Evolutionary conservation across 2,113 vertebrate genomes (phyloP).

Genomic region (Rhinoderma darwinii): DNA sequence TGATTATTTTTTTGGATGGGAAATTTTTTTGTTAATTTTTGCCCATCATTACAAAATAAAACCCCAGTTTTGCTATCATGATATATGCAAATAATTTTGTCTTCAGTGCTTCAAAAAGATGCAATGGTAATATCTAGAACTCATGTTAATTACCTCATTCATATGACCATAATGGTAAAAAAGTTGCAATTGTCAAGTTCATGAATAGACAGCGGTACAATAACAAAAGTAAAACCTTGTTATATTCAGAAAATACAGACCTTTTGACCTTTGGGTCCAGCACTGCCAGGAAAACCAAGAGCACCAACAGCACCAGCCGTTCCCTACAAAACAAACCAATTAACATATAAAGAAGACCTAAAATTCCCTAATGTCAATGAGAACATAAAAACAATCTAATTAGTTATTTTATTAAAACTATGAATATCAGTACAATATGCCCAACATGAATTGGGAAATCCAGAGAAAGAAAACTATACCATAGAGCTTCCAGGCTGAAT

Average conservation of each 20-base stretch:
- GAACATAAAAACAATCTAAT: background rate
- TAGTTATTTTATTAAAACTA: background rate
- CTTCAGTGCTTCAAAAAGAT: background rate
- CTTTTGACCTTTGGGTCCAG: slow-evolving; percentile 79
- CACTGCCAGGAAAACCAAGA: slow-evolving; percentile 68
- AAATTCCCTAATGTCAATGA: background rate
- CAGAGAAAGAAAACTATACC: no score
- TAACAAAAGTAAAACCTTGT: background rate
- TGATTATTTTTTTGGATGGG: no score
- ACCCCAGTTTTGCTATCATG: no score
- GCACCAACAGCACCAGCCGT: slow-evolving; percentile 62
- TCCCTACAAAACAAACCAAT: slow-evolving; percentile 63
- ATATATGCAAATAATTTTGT: no score
- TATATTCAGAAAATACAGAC: slow-evolving; percentile 64
- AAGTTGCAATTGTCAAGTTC: background rate
- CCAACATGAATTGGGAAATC: no score
- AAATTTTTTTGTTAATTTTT: no score
- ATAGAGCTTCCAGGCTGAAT: no score
- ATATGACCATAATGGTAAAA: background rate
- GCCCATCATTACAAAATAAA: no score
- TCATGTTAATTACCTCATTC: background rate
- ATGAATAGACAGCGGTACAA: no score
- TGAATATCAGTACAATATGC: no score
- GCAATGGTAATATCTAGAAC: background rate
- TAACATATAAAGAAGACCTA: background rate